These are phyloP conservation scores for Caenorhabditis sp. DNA, from an alignment of 2,888 invertebrate genomes.

Conservation along the genomic window DNA sequence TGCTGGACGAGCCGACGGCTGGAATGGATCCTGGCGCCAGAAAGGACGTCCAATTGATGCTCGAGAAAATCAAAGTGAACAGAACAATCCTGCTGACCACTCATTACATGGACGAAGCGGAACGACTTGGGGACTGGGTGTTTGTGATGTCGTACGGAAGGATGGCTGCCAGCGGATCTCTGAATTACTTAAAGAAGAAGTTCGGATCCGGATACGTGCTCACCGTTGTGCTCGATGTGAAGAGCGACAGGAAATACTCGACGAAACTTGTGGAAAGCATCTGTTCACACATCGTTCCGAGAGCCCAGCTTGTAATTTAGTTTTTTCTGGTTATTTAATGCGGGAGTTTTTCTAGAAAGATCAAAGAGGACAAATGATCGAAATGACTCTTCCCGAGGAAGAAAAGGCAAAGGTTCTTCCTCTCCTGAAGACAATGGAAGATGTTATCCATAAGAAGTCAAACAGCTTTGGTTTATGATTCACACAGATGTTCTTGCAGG, in stretches of 20 bases:
- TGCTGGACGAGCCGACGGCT: slow-evolving; percentile 72
- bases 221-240: slow-evolving; percentile 58
- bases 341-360: slow-evolving; percentile 12
- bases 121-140: slow-evolving; percentile 73
- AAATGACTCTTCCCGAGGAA: slow-evolving; percentile 31
- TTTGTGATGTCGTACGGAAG: slow-evolving; percentile 72
- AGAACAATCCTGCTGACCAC: slow-evolving; percentile 74
- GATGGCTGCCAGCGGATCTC: slow-evolving; percentile 65
- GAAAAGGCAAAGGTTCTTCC: slow-evolving; percentile 14
- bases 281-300: slow-evolving; percentile 2
- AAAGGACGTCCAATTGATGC: slow-evolving; percentile 44
- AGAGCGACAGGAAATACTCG: slow-evolving; percentile 18
- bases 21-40: slow-evolving; percentile 56
- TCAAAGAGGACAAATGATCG: slow-evolving; percentile 42
- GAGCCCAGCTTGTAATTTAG: slow-evolving; percentile 8
- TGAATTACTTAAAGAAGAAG: slow-evolving; percentile 22
- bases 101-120: slow-evolving; percentile 78
- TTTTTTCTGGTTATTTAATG: not conserved
- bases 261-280: slow-evolving; percentile 8
- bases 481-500: too few relatives aligned
- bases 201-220: slow-evolving; percentile 72
- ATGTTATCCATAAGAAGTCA: slow-evolving; percentile 7
- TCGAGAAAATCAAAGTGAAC: slow-evolving; percentile 34
- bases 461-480: too few relatives aligned
- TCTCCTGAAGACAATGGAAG: slow-evolving; percentile 16